phyloP scores from a whole-genome alignment of 2,797 vertebrate species.

The Gouania willdenowi region DNA sequence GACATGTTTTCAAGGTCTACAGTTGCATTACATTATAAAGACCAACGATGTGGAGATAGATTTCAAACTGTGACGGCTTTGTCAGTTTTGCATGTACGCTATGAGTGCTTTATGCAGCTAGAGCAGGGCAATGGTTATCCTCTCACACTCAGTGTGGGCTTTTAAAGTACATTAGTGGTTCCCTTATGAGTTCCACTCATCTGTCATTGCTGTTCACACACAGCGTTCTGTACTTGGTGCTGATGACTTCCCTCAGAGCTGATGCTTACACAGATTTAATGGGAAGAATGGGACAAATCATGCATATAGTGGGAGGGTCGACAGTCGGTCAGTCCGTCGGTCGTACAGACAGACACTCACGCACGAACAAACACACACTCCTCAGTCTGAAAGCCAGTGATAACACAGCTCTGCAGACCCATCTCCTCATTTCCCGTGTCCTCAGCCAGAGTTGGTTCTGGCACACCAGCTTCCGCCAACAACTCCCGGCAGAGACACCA shows the following conservation, averaged over 20 bases:
- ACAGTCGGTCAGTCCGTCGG: slow-evolving; percentile 48
- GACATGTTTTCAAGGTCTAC: too few relatives aligned
- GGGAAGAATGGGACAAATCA: slow-evolving; percentile 70
- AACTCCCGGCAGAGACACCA: slow-evolving; percentile 51
- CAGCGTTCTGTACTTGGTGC: slow-evolving; percentile 41
- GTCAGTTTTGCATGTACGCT: too few relatives aligned
- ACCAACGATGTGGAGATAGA: too few relatives aligned
- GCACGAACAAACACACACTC: slow-evolving; percentile 51
- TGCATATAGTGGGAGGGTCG: slow-evolving; percentile 61
- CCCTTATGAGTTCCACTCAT: background rate
- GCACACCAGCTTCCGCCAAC: slow-evolving; percentile 62
- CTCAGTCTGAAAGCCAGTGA: slow-evolving; percentile 56
- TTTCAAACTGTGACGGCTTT: too few relatives aligned
- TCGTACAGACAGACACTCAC: slow-evolving; percentile 35
- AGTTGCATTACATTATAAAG: too few relatives aligned
- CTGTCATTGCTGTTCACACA: slow-evolving; percentile 20
- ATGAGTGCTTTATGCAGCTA: too few relatives aligned
- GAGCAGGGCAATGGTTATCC: too few relatives aligned
- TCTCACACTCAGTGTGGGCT: too few relatives aligned
- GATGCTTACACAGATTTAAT: slow-evolving; percentile 64
- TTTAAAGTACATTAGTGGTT: too few relatives aligned
- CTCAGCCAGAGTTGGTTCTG: slow-evolving; percentile 70
- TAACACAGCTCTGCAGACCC: slow-evolving; percentile 59
- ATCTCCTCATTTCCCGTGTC: slow-evolving; percentile 58
- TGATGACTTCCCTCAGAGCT: slow-evolving; percentile 35